Evolutionary conservation across 2,113 vertebrate species (phyloP).

Genomic region (Gambusia holbrooki): DNA sequence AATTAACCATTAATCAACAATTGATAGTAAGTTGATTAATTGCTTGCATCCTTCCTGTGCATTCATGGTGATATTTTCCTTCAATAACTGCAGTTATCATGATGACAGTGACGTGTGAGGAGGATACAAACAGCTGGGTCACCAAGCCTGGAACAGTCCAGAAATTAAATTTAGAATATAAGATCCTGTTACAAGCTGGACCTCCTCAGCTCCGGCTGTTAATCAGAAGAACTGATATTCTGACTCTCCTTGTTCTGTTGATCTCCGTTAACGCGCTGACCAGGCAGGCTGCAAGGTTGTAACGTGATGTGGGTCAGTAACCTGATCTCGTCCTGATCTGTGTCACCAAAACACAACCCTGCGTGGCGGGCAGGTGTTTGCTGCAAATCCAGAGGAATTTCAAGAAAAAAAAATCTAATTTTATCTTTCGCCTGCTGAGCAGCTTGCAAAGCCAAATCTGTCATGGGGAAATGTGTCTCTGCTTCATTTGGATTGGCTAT

Average conservation of each 20-base stretch:
- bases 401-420: constrained; percentile 14
- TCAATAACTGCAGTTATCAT: constrained; percentile 16
- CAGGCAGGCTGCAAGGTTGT: constrained; percentile 34
- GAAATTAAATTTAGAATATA: constrained; percentile 69
- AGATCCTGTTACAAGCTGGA: constrained; percentile 54
- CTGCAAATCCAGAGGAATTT: constrained; percentile 25
- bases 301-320: constrained; percentile 72
- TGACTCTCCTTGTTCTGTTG: constrained; percentile 44
- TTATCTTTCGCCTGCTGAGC: constrained; percentile 12
- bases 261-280: constrained; percentile 22
- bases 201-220: constrained; percentile 4
- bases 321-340: constrained; percentile 54
- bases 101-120: constrained; percentile 24
- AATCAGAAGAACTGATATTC: constrained; percentile 26
- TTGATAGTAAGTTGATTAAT: no score
- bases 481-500: not conserved
- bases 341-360: constrained; percentile 51
- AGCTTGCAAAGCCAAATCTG: not conserved
- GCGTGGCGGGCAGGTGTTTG: constrained; percentile 61
- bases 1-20: no score
- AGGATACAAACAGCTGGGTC: constrained; percentile 22
- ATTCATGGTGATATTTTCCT: not conserved
- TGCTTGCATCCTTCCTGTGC: not conserved
- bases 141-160: constrained; percentile 65
- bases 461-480: not conserved